A percentile compares a stretch with the other conserved stretches of the same genome.
These are phyloP conservation scores for Homarus gammarus DNA, from an alignment of 2,888 invertebrate genomes.

Conservation along the genomic window DNA sequence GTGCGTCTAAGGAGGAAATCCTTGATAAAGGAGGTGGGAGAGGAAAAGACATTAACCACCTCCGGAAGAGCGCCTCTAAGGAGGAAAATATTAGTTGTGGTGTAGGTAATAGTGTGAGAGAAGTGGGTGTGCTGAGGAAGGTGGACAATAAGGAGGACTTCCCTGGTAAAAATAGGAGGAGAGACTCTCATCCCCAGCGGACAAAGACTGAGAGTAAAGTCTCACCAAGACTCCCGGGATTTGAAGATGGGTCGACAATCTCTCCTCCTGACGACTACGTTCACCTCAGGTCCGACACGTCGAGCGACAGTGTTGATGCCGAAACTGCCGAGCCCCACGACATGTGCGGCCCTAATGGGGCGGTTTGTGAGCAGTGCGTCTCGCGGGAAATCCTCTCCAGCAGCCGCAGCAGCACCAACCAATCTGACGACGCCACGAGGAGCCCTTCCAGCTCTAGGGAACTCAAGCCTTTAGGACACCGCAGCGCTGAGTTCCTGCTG, in stretches of 20 bases:
- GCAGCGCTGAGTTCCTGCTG: constrained; percentile 31
- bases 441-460: not conserved
- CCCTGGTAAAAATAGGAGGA: not conserved
- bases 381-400: not conserved
- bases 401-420: constrained; percentile 8
- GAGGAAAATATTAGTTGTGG: not conserved
- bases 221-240: not conserved
- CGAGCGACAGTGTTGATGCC: not conserved
- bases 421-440: not conserved
- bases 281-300: not conserved
- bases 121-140: not conserved
- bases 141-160: not conserved
- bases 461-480: constrained; percentile 20
- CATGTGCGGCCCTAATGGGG: not conserved
- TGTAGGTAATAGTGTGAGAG: not conserved
- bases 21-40: not conserved
- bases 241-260: not conserved
- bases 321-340: not conserved
- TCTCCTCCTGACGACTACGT: not conserved
- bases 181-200: not conserved
- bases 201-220: not conserved
- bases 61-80: constrained; percentile 5
- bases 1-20: constrained; percentile 3
- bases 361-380: not conserved
- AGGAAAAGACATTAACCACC: not conserved